Conservation (phyloP, 1,140 invertebrate species). For the Trigoniulus corallinus region DNA sequence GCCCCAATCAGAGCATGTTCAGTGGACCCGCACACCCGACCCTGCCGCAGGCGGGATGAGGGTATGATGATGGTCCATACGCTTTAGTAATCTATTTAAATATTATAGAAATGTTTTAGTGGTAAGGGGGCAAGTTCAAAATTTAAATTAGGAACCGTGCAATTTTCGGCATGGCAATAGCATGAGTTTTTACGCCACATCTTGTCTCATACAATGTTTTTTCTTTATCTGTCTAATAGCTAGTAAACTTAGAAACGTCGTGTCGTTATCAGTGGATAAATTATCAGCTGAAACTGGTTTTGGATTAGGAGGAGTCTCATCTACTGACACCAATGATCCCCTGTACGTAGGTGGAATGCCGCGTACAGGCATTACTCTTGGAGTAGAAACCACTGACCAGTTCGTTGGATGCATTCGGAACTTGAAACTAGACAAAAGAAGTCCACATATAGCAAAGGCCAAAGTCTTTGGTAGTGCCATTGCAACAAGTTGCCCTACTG, state of each 20-base stretch:
- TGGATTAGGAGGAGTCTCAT: slow-evolving; percentile 40
- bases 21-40: too few species aligned
- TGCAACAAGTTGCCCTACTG: too few species aligned
- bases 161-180: not conserved
- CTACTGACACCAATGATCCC: slow-evolving; percentile 62
- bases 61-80: too few species aligned
- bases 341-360: slow-evolving; percentile 80
- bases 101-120: too few species aligned
- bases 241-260: slow-evolving; percentile 63
- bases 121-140: too few species aligned
- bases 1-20: too few species aligned
- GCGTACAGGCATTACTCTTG: slow-evolving; percentile 27
- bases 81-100: too few species aligned
- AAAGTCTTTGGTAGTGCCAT: too few species aligned
- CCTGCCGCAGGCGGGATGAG: too few species aligned
- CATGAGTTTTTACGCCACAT: not conserved
- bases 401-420: slow-evolving; percentile 63
- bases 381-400: slow-evolving; percentile 39
- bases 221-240: slow-evolving; percentile 38
- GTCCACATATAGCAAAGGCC: too few species aligned
- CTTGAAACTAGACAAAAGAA: too few species aligned
- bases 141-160: too few species aligned
- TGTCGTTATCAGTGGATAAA: slow-evolving; percentile 62
- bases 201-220: not conserved
- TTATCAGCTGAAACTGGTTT: slow-evolving; percentile 43